Evolutionary conservation across 1,140 invertebrate genomes (phyloP), one percentile per base, ranked within the genome.

Genomic region (Stenopsyche tienmushanensis): DNA sequence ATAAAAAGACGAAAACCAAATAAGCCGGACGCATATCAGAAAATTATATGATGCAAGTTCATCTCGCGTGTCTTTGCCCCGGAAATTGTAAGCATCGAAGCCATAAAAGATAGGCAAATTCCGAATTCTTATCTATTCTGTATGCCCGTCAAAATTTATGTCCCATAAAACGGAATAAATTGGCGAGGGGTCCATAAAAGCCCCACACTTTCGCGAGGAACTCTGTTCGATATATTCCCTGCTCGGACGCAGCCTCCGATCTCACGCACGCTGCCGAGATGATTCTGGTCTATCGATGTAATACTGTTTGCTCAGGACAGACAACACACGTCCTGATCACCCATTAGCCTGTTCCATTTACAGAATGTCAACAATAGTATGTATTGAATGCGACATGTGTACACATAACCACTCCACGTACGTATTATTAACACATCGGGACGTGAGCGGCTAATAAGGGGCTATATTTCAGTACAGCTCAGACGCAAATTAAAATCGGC

Each of bases 91-190:
- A 39, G 54, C 21, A 57, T 57, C 54, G 34, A 20, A 42, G 10
- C 50, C 54, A 57, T 57, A 57, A 57, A 57, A 57, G 54, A 57
- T 57, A 57, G 54, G 54, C 34, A 57, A 57, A 57, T 57, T 57
- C 34, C 34, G 24, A 20, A 20, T 18, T 15, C 52, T 57, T 57
- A 57, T 57, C 54, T 42, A 41, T 44, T 41, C 34, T 15, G 20
- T 54, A 34, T n/a, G 15, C 26, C 15, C 54, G 54, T 57, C 54
- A 57, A 57, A 57, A 57, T 57, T 57, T 57, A 57, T 57, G 54
- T 21, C 9, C 54, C 54, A 57, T 42, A 57, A 57, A 57, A 41
- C 54, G 17, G 34, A 26, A 57, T 57, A 57, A 57, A 57, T 57
- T 26, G 34, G 3, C 34, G 8, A 8, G 47, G n/a, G n/a, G 34